Base-by-base conservation (phyloP, 2,113 vertebrate species). In the Morone saxatilis region DNA sequence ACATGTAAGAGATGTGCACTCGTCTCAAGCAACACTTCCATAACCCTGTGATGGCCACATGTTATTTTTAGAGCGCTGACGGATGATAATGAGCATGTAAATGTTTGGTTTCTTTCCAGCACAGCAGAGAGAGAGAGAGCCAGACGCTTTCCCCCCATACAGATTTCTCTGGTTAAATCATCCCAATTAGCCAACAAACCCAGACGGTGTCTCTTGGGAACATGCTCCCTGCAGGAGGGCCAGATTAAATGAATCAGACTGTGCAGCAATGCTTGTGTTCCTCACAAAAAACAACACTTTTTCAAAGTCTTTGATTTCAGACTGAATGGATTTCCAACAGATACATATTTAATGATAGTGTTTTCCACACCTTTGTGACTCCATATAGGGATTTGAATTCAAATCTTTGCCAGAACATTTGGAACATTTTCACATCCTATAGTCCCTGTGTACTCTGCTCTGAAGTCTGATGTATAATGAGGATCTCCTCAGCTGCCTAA, bases 161-260 rank as follows among this genome's bases (percentile, higher is more conserved):
- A 84, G 25, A 86, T 80, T 86, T 88, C 82, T 78, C 71, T 82
- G 89, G 87, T 91, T 89, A 91, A 94, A 93, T 91, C 86, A 76
- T 83, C 87, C 86, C 91, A 94, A 93, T 94, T 93, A 92, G 93
- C 89, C 84, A 88, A 84, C 86, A 91, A 89, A 92, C 86, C 90
- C 85, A 91, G 83, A 90, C 89, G 76, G 81, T 73, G 86, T 89
- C 91, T 92, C 92, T 71, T 56, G 88, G 89, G 90, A 92, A 88
- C 86, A 86, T 72, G 82, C 56, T 85, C 91, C 80, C 93, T 63
- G 87, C 86, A 85, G 93, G 93, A 84, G 86, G 89, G 80, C 81
- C 74, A 36, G 76, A 88, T 89, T 90, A 92, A 91, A 94, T 89
- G 86, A 92, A 91, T 92, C 88, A 89, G 78, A 88, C 86, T 78